phyloP scores from a whole-genome alignment of 2,113 vertebrate species.

The Phocoena sinus region DNA sequence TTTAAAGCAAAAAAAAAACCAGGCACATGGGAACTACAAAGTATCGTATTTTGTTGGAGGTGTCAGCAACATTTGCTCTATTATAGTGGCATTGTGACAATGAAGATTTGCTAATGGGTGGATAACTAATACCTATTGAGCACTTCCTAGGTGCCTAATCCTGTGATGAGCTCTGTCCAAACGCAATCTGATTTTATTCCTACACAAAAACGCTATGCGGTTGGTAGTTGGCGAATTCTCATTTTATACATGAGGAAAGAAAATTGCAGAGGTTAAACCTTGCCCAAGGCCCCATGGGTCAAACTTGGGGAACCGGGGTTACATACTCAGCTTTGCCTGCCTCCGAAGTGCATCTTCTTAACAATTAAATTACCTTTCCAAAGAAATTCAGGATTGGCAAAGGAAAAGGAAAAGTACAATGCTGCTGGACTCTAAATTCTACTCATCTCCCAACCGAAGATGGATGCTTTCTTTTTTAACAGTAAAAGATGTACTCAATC shows the following conservation, averaged over 20 bases:
- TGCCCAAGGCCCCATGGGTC: neutral
- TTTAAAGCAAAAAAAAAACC: neutral
- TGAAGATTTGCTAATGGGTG: neutral
- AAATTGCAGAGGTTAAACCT: neutral
- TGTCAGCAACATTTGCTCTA: neutral
- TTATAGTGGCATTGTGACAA: neutral
- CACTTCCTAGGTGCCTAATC: neutral
- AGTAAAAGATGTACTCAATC: neutral
- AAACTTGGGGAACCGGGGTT: neutral
- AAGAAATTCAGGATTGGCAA: slow-evolving; percentile 7
- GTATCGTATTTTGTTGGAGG: neutral
- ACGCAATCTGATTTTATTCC: neutral
- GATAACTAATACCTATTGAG: neutral
- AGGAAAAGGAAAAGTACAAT: neutral
- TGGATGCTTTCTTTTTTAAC: slow-evolving; percentile 4
- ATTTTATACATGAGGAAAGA: slow-evolving; percentile 31
- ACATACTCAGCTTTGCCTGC: neutral
- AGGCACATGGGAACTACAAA: neutral
- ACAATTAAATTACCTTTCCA: neutral
- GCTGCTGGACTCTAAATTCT: slow-evolving; percentile 23
- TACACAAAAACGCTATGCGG: neutral
- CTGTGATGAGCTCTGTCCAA: neutral
- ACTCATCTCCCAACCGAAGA: neutral
- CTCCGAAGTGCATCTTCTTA: neutral
- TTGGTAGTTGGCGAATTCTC: neutral